Conservation (phyloP, 2,797 vertebrate species). For the Garrulus glandarius region DNA sequence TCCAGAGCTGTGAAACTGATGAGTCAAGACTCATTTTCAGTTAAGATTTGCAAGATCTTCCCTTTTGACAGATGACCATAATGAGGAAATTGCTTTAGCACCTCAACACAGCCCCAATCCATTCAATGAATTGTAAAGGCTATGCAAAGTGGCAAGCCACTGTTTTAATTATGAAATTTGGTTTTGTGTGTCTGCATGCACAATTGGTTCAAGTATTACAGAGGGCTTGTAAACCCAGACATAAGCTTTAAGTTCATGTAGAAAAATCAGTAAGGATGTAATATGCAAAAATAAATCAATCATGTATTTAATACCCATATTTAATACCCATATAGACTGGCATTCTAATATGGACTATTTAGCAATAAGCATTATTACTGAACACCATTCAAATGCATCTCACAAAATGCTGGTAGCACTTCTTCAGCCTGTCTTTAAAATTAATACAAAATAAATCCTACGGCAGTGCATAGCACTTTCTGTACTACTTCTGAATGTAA, state of each 20-base stretch:
- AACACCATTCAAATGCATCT: not conserved
- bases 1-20: not conserved
- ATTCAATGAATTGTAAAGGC: not conserved
- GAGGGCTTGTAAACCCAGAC: not conserved
- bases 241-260: not conserved
- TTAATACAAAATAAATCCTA: not conserved
- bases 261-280: not conserved
- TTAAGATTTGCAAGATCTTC: not conserved
- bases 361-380: not conserved
- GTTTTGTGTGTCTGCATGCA: not conserved
- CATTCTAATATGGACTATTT: not conserved
- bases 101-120: not conserved
- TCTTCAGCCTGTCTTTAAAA: not conserved
- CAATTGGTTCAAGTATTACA: not conserved
- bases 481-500: not conserved
- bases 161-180: not conserved
- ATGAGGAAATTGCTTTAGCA: constrained; percentile 7
- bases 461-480: not conserved
- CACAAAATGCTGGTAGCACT: not conserved
- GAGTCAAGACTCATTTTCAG: not conserved
- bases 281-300: not conserved
- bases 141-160: not conserved
- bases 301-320: not conserved
- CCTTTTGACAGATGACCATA: not conserved
- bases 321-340: not conserved